These are phyloP conservation scores for Actenoides hombroni DNA, from an alignment of 2,113 vertebrate species.

Conservation along the genomic window DNA sequence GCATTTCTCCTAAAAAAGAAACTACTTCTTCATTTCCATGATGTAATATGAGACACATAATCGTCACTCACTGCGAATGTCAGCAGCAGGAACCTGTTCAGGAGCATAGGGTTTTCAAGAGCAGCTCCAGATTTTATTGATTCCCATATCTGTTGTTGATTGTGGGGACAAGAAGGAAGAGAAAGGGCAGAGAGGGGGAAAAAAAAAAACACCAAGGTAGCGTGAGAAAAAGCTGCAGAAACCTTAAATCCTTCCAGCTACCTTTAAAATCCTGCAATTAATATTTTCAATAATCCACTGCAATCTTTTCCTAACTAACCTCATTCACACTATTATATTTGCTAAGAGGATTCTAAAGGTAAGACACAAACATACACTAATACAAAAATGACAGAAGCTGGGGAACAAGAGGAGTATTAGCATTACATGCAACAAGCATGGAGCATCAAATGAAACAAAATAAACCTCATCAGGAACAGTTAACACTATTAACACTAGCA, in stretches of 20 bases:
- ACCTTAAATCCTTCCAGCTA: not conserved
- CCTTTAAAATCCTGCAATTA: not conserved
- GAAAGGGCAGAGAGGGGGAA: not conserved
- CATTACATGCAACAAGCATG: not conserved
- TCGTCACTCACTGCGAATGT: slow-evolving; percentile 89
- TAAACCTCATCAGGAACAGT: not conserved
- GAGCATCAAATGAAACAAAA: not conserved
- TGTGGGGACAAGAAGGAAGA: not conserved
- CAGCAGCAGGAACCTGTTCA: slow-evolving; percentile 92
- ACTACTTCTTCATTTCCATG: not conserved
- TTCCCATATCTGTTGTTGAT: slow-evolving; percentile 87
- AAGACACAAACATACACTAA: not conserved
- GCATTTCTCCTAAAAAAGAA: not conserved
- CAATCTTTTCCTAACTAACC: not conserved
- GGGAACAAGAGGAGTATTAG: not conserved
- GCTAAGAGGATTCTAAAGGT: not conserved
- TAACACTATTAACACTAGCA: not conserved
- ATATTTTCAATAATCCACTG: not conserved
- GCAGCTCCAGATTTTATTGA: slow-evolving; percentile 86
- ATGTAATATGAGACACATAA: not conserved
- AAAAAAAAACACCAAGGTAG: not conserved
- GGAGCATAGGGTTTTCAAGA: slow-evolving; percentile 83
- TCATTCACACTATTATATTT: not conserved
- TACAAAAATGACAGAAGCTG: not conserved
- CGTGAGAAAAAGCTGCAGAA: not conserved